phyloP scores from a whole-genome alignment of 2,797 vertebrate genomes.

The Poecile montanus region DNA sequence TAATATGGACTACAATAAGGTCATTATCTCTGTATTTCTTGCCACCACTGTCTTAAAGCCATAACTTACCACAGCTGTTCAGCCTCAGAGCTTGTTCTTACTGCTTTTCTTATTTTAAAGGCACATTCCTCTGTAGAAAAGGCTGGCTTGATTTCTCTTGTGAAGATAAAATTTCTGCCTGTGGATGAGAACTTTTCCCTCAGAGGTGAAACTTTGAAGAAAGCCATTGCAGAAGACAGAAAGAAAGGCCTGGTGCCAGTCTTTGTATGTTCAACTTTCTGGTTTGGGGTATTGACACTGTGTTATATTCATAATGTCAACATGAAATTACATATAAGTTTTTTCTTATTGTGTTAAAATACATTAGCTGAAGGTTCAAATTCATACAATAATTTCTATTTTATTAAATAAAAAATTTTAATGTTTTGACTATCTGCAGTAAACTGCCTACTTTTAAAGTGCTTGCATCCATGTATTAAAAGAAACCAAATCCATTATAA shows the following conservation, averaged over 20 bases:
- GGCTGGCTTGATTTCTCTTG: slow-evolving; percentile 92
- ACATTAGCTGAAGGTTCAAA: background rate
- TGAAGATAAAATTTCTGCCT: slow-evolving; percentile 91
- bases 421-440: background rate
- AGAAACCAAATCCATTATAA: background rate
- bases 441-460: background rate
- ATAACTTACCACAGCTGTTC: background rate
- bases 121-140: slow-evolving; percentile 97
- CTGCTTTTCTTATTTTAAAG: slow-evolving; percentile 69
- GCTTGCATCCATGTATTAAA: background rate
- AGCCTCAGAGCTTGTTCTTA: background rate
- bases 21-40: background rate
- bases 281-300: background rate
- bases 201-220: slow-evolving; percentile 86
- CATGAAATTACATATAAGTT: background rate
- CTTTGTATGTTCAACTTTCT: slow-evolving; percentile 83
- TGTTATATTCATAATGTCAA: background rate
- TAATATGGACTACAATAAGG: background rate
- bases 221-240: slow-evolving; percentile 89
- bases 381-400: background rate
- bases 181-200: slow-evolving; percentile 90
- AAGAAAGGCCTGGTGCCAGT: slow-evolving; percentile 86
- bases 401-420: background rate
- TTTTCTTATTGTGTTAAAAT: background rate
- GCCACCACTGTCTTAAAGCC: background rate